Percentiles rank a stretch among this genome's conserved stretches.
These are phyloP conservation scores for Sylvicola cinctus DNA, from an alignment of 2,888 invertebrate genomes.

Conservation along the genomic window DNA sequence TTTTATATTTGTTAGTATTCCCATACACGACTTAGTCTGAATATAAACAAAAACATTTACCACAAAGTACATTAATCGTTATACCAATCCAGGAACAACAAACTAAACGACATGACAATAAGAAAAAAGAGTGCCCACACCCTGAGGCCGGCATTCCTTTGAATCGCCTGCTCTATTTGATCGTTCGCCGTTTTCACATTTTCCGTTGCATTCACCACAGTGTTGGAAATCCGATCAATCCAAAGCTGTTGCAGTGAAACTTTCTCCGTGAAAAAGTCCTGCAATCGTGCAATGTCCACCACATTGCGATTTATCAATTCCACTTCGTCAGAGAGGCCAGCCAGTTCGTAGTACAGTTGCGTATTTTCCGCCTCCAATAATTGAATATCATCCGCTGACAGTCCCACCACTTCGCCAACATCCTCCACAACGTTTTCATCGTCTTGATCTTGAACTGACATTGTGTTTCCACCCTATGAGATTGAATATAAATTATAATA, in stretches of 20 bases:
- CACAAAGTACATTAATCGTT: conserved; percentile 51
- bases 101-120: conserved; percentile 84
- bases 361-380: conserved; percentile 86
- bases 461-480: too few species aligned
- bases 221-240: conserved; percentile 73
- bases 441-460: conserved; percentile 11
- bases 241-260: conserved; percentile 79
- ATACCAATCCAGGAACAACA: conserved; percentile 97
- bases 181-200: conserved; percentile 94
- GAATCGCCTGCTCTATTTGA: conserved; percentile 91
- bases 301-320: conserved; percentile 81
- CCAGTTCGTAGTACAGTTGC: conserved; percentile 67
- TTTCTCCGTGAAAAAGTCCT: conserved; percentile 93
- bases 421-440: conserved; percentile 11
- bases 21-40: too few species aligned
- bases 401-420: conserved; percentile 35
- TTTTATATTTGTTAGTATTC: too few species aligned
- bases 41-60: too few species aligned
- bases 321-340: conserved; percentile 77
- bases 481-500: too few species aligned
- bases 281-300: conserved; percentile 83
- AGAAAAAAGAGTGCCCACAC: conserved; percentile 91
- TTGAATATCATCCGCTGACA: conserved; percentile 75
- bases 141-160: conserved; percentile 85
- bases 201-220: conserved; percentile 80